Conservation (phyloP, 2,888 invertebrate genomes). For the Euplexia lucipara region DNA sequence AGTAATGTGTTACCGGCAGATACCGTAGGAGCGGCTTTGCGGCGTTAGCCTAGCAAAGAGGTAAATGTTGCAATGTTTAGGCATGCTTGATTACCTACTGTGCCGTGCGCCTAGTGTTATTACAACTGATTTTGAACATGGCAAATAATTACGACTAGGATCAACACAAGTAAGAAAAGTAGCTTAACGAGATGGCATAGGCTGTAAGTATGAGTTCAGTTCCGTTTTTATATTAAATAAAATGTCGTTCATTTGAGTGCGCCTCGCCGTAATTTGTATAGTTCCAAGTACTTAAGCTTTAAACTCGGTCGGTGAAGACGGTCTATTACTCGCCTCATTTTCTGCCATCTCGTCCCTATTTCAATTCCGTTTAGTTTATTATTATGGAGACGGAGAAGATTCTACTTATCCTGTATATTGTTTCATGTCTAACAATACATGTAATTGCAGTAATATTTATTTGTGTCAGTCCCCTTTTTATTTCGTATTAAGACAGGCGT, state of each 20-base stretch:
- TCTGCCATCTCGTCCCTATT: conserved; percentile 36
- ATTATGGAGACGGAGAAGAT: conserved; percentile 14
- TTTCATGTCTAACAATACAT: conserved; percentile 24
- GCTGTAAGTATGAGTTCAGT: background rate
- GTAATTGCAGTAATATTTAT: conserved; percentile 40
- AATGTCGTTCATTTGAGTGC: conserved; percentile 16
- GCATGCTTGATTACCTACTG: background rate
- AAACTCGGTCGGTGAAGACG: conserved; percentile 29
- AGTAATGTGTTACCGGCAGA: background rate
- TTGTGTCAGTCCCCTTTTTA: conserved; percentile 49
- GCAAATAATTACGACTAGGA: too few relatives aligned
- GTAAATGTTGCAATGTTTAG: background rate
- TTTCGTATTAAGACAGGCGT: conserved; percentile 26
- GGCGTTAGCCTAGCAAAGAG: background rate
- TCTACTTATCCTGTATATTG: conserved; percentile 39
- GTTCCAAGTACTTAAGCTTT: conserved; percentile 24
- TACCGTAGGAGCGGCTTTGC: background rate
- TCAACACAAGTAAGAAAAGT: background rate
- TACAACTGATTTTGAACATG: conserved; percentile 11
- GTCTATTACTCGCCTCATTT: conserved; percentile 42
- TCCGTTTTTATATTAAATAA: conserved; percentile 16
- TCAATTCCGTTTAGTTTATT: conserved; percentile 40
- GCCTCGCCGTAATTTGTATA: conserved; percentile 35
- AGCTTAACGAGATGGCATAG: background rate
- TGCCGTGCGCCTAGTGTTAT: background rate